A percentile compares a stretch with the other conserved stretches of the same genome.
phyloP scores from a whole-genome alignment of 2,113 vertebrate genomes.

The Urocolius indicus region DNA sequence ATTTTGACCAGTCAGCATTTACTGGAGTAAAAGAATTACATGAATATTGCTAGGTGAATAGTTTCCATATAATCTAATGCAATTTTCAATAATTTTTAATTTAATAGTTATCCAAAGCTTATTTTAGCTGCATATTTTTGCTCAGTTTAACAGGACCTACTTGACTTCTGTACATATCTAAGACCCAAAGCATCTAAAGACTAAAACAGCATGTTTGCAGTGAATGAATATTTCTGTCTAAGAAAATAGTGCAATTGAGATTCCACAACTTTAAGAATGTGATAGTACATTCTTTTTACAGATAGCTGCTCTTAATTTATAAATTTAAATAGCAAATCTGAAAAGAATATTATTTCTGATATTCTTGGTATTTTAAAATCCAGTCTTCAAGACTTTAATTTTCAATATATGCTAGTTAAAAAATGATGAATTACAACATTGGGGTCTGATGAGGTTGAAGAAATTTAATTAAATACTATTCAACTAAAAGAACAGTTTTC shows the following conservation, averaged over 20 bases:
- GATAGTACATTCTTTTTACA: not conserved
- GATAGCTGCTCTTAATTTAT: not conserved
- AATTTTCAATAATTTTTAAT: not conserved
- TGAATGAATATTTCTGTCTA: not conserved
- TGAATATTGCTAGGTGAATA: not conserved
- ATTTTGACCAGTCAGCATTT: not conserved
- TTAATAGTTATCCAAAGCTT: not conserved
- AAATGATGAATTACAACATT: not conserved
- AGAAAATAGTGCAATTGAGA: not conserved
- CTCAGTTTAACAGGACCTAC: not conserved
- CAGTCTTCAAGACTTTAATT: not conserved
- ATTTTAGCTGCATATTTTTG: not conserved
- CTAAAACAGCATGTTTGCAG: not conserved
- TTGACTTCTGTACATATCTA: not conserved
- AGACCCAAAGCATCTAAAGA: not conserved
- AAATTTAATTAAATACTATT: not conserved
- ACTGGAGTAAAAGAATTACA: not conserved
- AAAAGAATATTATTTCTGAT: not conserved
- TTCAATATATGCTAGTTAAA: not conserved
- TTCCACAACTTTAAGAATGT: not conserved
- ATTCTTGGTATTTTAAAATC: not conserved
- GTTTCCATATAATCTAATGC: not conserved
- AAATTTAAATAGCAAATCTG: not conserved
- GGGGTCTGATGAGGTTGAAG: not conserved
- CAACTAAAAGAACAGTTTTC: not conserved